phyloP scores from a whole-genome alignment of 2,888 invertebrate species.

The Eupithecia dodoneata region DNA sequence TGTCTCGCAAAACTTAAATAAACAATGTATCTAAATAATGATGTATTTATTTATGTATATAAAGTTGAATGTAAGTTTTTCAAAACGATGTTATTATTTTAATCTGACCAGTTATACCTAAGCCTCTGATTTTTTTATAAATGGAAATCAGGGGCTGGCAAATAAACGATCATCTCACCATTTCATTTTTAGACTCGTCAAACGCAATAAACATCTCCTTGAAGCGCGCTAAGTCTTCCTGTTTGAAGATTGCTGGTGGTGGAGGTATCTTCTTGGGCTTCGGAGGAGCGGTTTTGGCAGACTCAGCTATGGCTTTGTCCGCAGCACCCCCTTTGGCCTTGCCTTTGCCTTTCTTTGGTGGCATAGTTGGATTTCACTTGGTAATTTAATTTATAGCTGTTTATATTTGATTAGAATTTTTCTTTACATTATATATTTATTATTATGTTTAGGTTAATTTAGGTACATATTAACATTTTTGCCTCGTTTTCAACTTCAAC shows the following conservation, averaged over 20 bases:
- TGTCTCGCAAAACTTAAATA: no score
- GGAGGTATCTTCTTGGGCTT: constrained; percentile 74
- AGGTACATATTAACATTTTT: background rate
- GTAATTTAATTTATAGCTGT: background rate
- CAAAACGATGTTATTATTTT: background rate
- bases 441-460: background rate
- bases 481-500: background rate
- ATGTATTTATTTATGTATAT: no score
- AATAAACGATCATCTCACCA: constrained; percentile 46
- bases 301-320: constrained; percentile 38
- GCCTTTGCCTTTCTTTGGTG: constrained; percentile 53
- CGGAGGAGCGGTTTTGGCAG: constrained; percentile 51
- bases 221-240: constrained; percentile 65
- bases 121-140: background rate
- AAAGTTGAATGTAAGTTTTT: background rate
- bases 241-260: constrained; percentile 71
- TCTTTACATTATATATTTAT: background rate
- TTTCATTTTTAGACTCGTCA: constrained; percentile 73
- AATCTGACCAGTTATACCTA: background rate
- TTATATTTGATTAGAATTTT: background rate
- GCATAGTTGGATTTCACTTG: constrained; percentile 6
- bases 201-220: constrained; percentile 69
- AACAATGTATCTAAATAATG: no score
- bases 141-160: background rate
- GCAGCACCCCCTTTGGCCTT: background rate